These are phyloP conservation scores for Cyanistes caeruleus DNA, from an alignment of 2,113 vertebrate species.

Conservation along the genomic window DNA sequence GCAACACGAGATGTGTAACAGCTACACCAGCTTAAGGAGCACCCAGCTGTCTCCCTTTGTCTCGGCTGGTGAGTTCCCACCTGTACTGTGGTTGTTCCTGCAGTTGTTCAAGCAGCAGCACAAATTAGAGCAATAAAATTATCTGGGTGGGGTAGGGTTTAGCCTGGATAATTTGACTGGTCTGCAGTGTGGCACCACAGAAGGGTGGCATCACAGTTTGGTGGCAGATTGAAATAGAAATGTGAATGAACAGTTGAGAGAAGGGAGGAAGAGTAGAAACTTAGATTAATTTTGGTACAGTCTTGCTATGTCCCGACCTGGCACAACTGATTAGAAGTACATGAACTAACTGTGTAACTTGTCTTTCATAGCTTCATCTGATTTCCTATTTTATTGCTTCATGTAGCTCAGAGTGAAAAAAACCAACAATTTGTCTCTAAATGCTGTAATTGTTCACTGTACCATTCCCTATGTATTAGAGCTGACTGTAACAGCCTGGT, in stretches of 20 bases:
- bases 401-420: background rate
- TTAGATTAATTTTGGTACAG: background rate
- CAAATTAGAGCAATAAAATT: background rate
- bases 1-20: background rate
- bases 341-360: background rate
- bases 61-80: background rate
- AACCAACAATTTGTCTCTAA: background rate
- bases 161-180: background rate
- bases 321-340: background rate
- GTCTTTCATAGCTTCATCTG: background rate
- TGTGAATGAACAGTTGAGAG: background rate
- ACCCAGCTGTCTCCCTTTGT: background rate
- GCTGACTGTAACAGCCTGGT: background rate
- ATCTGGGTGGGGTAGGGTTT: background rate
- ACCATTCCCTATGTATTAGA: background rate
- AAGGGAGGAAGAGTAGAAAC: background rate
- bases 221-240: background rate
- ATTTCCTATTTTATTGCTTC: background rate
- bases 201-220: background rate
- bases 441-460: background rate
- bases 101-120: background rate
- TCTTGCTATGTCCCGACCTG: background rate
- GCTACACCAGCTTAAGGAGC: background rate
- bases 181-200: background rate
- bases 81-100: background rate